Percentiles rank a stretch among this genome's conserved stretches.
These are phyloP conservation scores for Scaeva pyrastri DNA, from an alignment of 2,888 invertebrate species.

Conservation along the genomic window DNA sequence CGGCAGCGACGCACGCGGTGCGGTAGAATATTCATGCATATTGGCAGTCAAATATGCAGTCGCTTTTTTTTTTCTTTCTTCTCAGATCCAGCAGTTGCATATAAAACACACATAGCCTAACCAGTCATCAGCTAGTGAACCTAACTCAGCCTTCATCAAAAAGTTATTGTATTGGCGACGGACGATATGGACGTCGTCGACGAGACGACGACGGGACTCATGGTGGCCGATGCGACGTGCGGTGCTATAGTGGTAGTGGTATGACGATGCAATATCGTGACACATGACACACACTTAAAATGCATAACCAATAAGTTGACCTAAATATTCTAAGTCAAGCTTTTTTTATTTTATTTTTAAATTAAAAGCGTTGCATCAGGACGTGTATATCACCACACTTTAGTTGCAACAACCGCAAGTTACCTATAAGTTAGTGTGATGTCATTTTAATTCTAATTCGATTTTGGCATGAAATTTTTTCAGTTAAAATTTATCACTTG, in stretches of 20 bases:
- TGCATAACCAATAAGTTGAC: slow-evolving; percentile 68
- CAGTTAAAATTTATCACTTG: background rate
- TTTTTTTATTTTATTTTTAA: background rate
- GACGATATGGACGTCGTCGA: slow-evolving; percentile 1
- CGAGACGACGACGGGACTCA: background rate
- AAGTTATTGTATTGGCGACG: background rate
- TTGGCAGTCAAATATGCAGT: slow-evolving; percentile 67
- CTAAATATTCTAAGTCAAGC: slow-evolving; percentile 61
- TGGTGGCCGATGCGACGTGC: background rate
- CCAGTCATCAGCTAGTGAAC: background rate
- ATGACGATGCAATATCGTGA: slow-evolving; percentile 71
- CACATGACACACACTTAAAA: slow-evolving; percentile 72
- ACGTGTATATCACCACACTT: slow-evolving; percentile 39
- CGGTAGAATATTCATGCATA: slow-evolving; percentile 24
- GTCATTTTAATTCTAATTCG: slow-evolving; percentile 56
- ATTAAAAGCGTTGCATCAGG: slow-evolving; percentile 13
- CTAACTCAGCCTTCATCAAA: slow-evolving; percentile 39
- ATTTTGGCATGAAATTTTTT: slow-evolving; percentile 36
- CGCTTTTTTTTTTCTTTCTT: slow-evolving; percentile 33
- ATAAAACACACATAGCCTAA: background rate
- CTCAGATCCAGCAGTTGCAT: background rate
- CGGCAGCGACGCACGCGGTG: too few species aligned
- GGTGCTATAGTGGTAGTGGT: background rate
- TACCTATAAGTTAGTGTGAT: slow-evolving; percentile 44
- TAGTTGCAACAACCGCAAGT: slow-evolving; percentile 16